phyloP scores from a whole-genome alignment of 1,140 invertebrate species.

The Oreohelix idahoensis region DNA sequence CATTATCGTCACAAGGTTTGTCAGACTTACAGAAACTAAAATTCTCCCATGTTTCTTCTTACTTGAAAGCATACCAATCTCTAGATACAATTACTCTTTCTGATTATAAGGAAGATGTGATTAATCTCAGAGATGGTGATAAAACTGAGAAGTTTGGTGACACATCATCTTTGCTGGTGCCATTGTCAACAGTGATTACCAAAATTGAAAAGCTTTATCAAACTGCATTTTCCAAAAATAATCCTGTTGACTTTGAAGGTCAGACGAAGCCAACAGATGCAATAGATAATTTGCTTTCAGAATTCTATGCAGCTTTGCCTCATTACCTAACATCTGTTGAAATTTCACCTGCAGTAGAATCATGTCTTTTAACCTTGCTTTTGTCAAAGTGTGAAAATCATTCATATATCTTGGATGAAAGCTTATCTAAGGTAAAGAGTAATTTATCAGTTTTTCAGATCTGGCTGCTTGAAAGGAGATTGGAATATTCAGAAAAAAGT shows the following conservation, averaged over 20 bases:
- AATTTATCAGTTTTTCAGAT: slow-evolving; percentile 10
- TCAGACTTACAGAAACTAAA: neutral
- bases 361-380: neutral
- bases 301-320: neutral
- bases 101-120: neutral
- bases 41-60: neutral
- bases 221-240: neutral
- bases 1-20: neutral
- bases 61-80: neutral
- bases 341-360: neutral
- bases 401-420: neutral
- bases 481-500: neutral
- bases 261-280: no score
- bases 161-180: neutral
- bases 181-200: neutral
- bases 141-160: neutral
- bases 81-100: neutral
- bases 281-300: neutral
- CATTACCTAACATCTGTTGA: neutral
- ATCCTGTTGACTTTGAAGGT: no score
- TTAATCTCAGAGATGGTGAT: neutral
- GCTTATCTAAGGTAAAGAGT: neutral
- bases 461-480: neutral
- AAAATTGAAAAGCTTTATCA: neutral
- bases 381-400: neutral